phyloP scores from a whole-genome alignment of 2,888 invertebrate species.

The Melipona bicolor region DNA sequence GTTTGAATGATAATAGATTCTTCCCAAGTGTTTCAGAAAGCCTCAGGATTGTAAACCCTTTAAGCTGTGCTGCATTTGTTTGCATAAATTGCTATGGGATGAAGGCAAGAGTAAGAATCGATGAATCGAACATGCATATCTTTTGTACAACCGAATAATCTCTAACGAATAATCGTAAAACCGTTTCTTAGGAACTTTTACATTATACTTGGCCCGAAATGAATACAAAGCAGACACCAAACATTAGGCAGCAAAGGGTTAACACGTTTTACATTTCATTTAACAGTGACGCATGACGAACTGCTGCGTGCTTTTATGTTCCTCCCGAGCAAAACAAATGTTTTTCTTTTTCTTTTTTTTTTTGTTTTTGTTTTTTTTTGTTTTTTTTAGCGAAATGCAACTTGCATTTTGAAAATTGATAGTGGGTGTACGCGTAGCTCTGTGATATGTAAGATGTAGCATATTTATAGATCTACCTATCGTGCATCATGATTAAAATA shows the following conservation, averaged over 20 bases:
- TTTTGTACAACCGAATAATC: constrained; percentile 20
- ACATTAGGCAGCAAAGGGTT: constrained; percentile 40
- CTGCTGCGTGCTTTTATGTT: constrained; percentile 33
- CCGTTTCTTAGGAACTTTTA: constrained; percentile 13
- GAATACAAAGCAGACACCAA: not conserved
- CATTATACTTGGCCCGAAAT: constrained; percentile 6
- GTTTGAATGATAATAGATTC: not conserved
- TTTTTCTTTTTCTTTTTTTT: not conserved
- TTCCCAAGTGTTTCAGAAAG: not conserved
- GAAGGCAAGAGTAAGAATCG: not conserved
- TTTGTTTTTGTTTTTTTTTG: too few species aligned
- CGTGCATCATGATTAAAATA: constrained; percentile 80
- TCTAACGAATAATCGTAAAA: constrained; percentile 5
- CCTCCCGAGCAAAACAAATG: constrained; percentile 6
- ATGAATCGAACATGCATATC: constrained; percentile 27
- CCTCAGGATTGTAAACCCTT: constrained; percentile 35
- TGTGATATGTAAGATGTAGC: constrained; percentile 85
- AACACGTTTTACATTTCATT: constrained; percentile 7
- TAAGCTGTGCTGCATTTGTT: constrained; percentile 6
- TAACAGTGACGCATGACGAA: not conserved
- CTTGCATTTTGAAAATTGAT: constrained; percentile 73
- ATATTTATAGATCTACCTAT: constrained; percentile 81
- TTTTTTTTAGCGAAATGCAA: constrained; percentile 11
- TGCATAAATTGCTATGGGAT: not conserved
- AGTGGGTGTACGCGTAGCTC: constrained; percentile 83